A percentile compares a stretch with the other conserved stretches of the same genome.
Conservation (phyloP, 1,140 invertebrate genomes). For the Papilio machaon region DNA sequence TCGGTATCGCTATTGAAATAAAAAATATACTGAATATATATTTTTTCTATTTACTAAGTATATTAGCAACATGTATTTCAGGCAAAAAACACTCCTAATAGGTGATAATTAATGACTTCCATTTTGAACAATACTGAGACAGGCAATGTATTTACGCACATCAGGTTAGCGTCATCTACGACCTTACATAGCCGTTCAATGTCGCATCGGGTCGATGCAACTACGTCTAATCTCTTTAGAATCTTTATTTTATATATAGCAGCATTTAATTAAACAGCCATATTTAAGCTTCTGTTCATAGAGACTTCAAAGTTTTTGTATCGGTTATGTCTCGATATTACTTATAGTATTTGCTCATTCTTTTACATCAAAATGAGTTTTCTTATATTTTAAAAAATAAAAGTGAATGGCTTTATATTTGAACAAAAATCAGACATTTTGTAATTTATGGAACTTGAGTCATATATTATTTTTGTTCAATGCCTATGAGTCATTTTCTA, state of each 20-base stretch:
- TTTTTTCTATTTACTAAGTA: no score
- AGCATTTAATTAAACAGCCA: neutral
- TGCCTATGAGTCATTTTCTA: neutral
- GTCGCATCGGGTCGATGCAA: slow-evolving; percentile 9
- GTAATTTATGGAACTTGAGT: slow-evolving; percentile 4
- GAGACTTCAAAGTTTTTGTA: neutral
- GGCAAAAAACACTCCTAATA: no score
- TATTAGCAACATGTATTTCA: no score
- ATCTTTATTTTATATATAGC: neutral
- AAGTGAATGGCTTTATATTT: slow-evolving; percentile 8
- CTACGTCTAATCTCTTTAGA: neutral
- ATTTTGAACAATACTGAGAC: no score
- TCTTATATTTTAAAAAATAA: neutral
- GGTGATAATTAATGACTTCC: no score
- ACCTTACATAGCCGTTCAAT: neutral
- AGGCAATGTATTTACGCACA: neutral
- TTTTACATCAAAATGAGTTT: neutral
- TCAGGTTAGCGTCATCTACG: neutral
- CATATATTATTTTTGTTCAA: neutral
- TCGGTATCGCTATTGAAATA: no score
- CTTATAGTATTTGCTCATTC: no score
- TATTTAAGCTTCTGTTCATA: neutral
- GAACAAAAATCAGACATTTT: neutral
- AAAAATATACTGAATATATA: no score
- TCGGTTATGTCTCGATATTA: neutral